A percentile compares a stretch with the other conserved stretches of the same genome.
These are phyloP conservation scores for Distichodus sexfasciatus DNA, from an alignment of 2,797 vertebrate genomes.

Conservation along the genomic window DNA sequence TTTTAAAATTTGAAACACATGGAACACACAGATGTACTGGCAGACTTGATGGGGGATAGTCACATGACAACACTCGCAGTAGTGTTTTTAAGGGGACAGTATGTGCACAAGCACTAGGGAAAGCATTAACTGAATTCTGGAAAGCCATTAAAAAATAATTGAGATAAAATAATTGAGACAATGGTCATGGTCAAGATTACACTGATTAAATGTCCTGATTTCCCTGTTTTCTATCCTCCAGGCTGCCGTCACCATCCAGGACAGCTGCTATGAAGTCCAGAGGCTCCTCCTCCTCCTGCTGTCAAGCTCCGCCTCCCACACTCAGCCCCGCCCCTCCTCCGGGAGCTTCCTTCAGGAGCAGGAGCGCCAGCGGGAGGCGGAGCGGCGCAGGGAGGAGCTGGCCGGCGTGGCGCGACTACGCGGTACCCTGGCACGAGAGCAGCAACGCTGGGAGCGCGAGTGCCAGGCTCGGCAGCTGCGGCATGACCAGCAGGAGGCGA, in stretches of 20 bases:
- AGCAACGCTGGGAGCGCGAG: conserved; percentile 82
- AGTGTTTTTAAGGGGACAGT: too few relatives aligned
- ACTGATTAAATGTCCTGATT: too few relatives aligned
- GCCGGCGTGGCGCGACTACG: conserved; percentile 72
- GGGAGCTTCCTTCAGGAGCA: conserved; percentile 74
- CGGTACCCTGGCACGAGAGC: conserved; percentile 79
- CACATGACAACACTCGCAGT: too few relatives aligned
- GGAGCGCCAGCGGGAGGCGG: conserved; percentile 79
- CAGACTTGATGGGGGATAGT: too few relatives aligned
- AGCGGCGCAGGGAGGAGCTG: conserved; percentile 80
- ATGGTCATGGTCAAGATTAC: too few relatives aligned
- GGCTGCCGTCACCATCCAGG: conserved; percentile 86
- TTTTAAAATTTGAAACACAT: too few relatives aligned
- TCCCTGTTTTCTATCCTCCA: conserved; percentile 46
- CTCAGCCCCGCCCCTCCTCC: conserved; percentile 7
- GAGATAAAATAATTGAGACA: too few relatives aligned
- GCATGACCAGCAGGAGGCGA: conserved; percentile 72
- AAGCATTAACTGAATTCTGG: too few relatives aligned
- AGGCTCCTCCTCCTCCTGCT: conserved; percentile 66
- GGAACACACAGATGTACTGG: too few relatives aligned
- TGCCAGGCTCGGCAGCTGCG: conserved; percentile 77
- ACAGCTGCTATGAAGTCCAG: conserved; percentile 85
- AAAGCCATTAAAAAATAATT: too few relatives aligned
- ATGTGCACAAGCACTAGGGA: too few relatives aligned
- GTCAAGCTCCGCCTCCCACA: conserved; percentile 44